These are phyloP conservation scores for Gerris buenoi DNA, from an alignment of 1,140 invertebrate genomes.

Conservation along the genomic window DNA sequence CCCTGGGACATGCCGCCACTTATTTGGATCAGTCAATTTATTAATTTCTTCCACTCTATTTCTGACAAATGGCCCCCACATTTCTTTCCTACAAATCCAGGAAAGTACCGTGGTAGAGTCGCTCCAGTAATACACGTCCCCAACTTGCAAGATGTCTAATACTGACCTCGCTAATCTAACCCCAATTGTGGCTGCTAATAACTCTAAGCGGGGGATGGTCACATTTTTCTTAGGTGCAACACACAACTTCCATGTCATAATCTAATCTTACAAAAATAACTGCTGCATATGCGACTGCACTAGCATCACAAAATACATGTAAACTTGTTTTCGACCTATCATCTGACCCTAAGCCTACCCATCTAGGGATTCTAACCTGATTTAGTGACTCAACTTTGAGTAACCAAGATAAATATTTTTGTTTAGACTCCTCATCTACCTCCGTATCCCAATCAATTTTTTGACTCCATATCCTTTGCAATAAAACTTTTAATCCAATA, in stretches of 20 bases:
- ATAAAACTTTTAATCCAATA: neutral
- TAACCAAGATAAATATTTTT: neutral
- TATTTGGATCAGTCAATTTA: neutral
- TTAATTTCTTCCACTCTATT: neutral
- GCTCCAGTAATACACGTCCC: neutral
- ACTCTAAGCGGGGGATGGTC: neutral
- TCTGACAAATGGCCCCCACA: neutral
- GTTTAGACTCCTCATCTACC: neutral
- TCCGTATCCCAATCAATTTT: neutral
- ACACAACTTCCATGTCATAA: neutral
- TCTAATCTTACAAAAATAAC: slow-evolving; percentile 19
- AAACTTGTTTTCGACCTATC: slow-evolving; percentile 7
- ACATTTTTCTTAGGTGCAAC: neutral
- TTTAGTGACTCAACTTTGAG: neutral
- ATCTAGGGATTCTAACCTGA: neutral
- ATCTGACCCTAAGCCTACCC: neutral
- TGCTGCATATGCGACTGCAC: slow-evolving; percentile 22
- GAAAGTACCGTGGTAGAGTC: neutral
- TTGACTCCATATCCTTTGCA: neutral
- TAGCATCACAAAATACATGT: slow-evolving; percentile 28
- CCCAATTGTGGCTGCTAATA: neutral
- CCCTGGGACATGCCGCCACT: neutral
- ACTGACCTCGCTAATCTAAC: neutral
- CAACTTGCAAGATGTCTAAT: neutral
- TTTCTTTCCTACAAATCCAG: neutral